Evolutionary conservation across 1,140 invertebrate genomes (phyloP), one percentile per base, ranked within the genome.

Genomic region (Temnothorax longispinosus): DNA sequence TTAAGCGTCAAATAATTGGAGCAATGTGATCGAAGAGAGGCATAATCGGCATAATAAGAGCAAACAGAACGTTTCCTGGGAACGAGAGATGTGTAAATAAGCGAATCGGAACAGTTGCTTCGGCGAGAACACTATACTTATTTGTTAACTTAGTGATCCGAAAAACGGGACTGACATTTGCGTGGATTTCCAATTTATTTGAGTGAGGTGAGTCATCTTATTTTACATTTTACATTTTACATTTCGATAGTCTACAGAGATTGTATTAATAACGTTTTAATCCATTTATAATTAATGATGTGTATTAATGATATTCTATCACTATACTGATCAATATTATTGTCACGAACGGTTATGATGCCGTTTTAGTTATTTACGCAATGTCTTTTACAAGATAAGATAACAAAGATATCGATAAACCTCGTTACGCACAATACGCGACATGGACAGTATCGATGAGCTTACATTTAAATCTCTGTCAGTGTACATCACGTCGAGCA

Each of bases 191-290:
- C 2, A 56, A 38, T 58, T 64, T 32, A 67, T 47, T 35, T 52
- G 4, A 85, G 90, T 67, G 44, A 86, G 90, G 90, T 91, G 62
- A 91, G 90, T 88, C 41, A 2, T n/a, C 3, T 15, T 7, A 11
- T 47, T 54, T 64, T 1, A 32, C 2, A 41, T 27, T 27, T 27
- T 27, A 27, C 27, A 27, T 27, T 27, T 27, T 27, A 52, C 13
- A 38, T 77, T 74, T 75, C 35, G n/a, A 41, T 41, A 44, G 13
- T 27, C 3, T 75, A 75, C 7, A 58, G 11, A 58, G 3, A 58
- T 74, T 56, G 35, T 74, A 21, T 67, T 41, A 18, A 18, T 54
- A 18, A 13, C 5, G 8, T 44, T 38, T 75, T 58, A 18, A 58
- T 13, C 0, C 6, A 13, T 67, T 21, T 41, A n/a, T 67, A 67